Conservation (phyloP, 2,113 vertebrate genomes). For the Todiramphus saurophagus region DNA sequence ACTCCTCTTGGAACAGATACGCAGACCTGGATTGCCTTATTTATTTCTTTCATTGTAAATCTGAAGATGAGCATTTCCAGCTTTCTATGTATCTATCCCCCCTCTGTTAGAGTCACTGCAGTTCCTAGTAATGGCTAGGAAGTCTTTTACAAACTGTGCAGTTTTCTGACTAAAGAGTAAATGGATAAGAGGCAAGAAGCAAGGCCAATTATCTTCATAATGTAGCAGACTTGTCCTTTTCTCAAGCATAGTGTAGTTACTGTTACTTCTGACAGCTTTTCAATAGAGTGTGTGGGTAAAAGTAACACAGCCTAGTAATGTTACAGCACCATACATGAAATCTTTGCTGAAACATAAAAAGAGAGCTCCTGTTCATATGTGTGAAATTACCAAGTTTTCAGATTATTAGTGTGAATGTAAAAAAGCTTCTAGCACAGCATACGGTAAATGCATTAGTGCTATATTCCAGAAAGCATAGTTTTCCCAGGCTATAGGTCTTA, state of each 20-base stretch:
- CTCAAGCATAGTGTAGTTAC: not conserved
- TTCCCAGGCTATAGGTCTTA: slow-evolving; percentile 42
- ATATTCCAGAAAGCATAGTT: slow-evolving; percentile 13
- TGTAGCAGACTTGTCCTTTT: not conserved
- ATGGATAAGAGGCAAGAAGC: not conserved
- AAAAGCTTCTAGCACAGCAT: slow-evolving; percentile 5
- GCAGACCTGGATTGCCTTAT: not conserved
- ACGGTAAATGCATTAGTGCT: slow-evolving; percentile 33
- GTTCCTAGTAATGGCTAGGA: not conserved
- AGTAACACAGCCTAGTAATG: not conserved
- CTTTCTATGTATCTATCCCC: not conserved
- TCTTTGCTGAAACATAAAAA: not conserved
- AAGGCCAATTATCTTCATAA: not conserved
- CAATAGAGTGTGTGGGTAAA: not conserved
- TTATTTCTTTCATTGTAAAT: not conserved
- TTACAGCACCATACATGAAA: not conserved
- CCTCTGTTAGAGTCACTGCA: not conserved
- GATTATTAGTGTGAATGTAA: not conserved
- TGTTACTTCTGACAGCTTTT: not conserved
- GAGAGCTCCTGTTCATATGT: not conserved
- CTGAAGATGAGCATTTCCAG: not conserved
- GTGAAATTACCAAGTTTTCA: slow-evolving; percentile 36
- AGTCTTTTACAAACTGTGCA: not conserved
- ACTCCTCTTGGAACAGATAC: not conserved
- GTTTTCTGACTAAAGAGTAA: not conserved